A percentile compares a stretch with the other conserved stretches of the same genome.
These are phyloP conservation scores for Thomomys bottae DNA, from an alignment of 2,113 vertebrate genomes.

Conservation along the genomic window DNA sequence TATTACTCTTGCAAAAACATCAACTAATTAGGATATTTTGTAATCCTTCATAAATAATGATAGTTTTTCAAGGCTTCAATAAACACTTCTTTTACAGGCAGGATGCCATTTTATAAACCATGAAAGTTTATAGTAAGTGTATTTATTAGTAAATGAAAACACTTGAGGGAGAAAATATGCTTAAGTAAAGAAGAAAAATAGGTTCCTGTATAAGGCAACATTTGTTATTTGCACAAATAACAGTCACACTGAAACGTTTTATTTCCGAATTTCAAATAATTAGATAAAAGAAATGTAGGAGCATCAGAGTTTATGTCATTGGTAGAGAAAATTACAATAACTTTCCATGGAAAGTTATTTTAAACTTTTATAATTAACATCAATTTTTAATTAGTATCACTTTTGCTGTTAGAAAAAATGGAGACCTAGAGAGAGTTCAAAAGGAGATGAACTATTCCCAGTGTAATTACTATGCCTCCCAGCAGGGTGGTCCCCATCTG, in stretches of 20 bases:
- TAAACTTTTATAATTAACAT: conserved; percentile 80
- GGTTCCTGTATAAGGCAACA: background rate
- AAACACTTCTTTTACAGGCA: conserved; percentile 56
- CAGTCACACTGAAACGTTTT: background rate
- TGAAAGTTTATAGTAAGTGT: conserved; percentile 68
- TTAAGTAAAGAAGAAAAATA: conserved; percentile 54
- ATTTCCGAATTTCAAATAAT: background rate
- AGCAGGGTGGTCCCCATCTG: conserved; percentile 77
- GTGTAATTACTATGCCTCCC: conserved; percentile 82
- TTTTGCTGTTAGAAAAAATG: conserved; percentile 78
- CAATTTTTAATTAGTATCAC: conserved; percentile 80
- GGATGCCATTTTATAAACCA: conserved; percentile 63
- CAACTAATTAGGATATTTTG: conserved; percentile 17
- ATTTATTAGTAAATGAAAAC: conserved; percentile 71
- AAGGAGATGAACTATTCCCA: conserved; percentile 74
- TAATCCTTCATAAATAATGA: conserved; percentile 68
- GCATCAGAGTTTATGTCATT: background rate
- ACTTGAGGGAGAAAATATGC: conserved; percentile 44
- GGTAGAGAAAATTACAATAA: conserved; percentile 56
- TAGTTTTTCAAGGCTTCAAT: conserved; percentile 64
- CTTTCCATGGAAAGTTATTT: conserved; percentile 65
- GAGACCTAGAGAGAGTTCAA: conserved; percentile 79
- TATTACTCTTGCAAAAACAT: conserved; percentile 49
- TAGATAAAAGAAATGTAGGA: background rate
- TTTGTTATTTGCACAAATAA: conserved; percentile 50